A percentile compares a stretch with the other conserved stretches of the same genome.
Evolutionary conservation across 2,113 vertebrate species (phyloP).

Genomic region (Leucosticte australis): DNA sequence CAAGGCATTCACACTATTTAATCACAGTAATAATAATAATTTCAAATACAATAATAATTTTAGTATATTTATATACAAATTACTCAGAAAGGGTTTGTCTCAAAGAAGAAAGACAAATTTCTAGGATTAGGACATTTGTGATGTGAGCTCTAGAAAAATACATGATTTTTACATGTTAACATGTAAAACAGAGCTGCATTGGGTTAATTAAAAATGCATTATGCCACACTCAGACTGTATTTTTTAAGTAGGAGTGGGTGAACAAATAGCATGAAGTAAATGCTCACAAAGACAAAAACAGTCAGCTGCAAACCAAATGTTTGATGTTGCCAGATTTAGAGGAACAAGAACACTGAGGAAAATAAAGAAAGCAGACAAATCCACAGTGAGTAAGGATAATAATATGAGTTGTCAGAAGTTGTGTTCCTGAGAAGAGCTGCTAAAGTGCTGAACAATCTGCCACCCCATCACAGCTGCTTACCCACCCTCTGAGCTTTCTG

Average conservation of each 20-base stretch:
- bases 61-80: neutral
- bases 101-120: neutral
- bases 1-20: neutral
- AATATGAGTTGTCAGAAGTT: neutral
- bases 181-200: neutral
- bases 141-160: neutral
- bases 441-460: neutral
- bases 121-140: neutral
- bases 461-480: neutral
- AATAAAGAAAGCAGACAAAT: neutral
- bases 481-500: neutral
- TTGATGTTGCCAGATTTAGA: neutral
- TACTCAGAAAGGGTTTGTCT: neutral
- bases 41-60: neutral
- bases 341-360: neutral
- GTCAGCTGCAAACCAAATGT: neutral
- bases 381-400: neutral
- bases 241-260: neutral
- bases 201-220: neutral
- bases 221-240: neutral
- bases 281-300: neutral
- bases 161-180: neutral
- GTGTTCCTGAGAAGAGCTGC: neutral
- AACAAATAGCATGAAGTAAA: neutral
- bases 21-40: neutral